Base-by-base conservation (phyloP, 2,113 vertebrate genomes). In the Todiramphus saurophagus region DNA sequence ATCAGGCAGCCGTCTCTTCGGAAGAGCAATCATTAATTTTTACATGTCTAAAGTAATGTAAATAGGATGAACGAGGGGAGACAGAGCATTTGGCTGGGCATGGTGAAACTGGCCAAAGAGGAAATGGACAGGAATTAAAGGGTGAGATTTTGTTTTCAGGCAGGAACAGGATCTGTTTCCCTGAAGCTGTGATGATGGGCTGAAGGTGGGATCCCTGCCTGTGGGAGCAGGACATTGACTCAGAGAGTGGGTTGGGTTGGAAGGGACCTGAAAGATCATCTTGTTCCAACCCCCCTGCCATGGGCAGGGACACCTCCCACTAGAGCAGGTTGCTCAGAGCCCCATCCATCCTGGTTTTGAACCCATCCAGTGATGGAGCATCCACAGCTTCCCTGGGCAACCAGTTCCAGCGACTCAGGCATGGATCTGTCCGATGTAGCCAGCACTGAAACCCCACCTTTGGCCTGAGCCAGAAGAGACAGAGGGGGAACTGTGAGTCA, bases 51-150 rank as follows among this genome's bases (percentile, higher is more conserved):
- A 58, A 59, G n/a, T 75, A 27, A 76, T 15, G 11, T 64, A 59
- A 75, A 51, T 62, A 25, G 16, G 30, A 33, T 46, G 13, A 66
- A 11, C 30, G 76, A 50, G 66, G 44, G 48, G 55, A 33, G 23
- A 20, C 11, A 5, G 43, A 5, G 43, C 0, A 0, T 11, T 18
- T 31, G 70, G 55, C 50, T 39, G 66, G 25, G 82, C n/a, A 9
- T 35, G 5, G 44, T 2, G 3, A 9, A 13, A 18, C 8, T 5
- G 50, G 9, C 6, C 39, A 41, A 5, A 60, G 66, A 70, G 62
- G 19, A 50, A 14, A 10, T 0, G 20, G 16, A 1, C 50, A 11
- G 5, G 6, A 9, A 4, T 4, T 2, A 5, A 16, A 35, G 53
- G n/a, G 43, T 44, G 37, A 48, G 13, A 3, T 10, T 37, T 37